Evolutionary conservation across 2,888 invertebrate genomes (phyloP).

Genomic region (Peribatodes rhomboidaria): DNA sequence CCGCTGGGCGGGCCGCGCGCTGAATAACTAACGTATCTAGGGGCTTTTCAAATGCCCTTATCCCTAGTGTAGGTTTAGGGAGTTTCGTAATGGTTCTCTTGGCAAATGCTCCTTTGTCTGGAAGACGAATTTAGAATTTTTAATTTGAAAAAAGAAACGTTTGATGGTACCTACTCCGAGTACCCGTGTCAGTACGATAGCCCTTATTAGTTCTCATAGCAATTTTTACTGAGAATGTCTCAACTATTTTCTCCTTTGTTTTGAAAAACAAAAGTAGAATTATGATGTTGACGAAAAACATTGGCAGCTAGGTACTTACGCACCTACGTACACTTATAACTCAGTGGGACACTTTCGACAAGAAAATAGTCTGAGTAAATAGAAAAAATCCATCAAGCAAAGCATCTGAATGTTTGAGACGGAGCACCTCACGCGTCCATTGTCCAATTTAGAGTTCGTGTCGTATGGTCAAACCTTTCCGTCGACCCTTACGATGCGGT

Average conservation of each 20-base stretch:
- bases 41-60: constrained; percentile 74
- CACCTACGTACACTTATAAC: neutral
- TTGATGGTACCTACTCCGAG: neutral
- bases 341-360: neutral
- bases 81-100: constrained; percentile 45
- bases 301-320: neutral
- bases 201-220: no score
- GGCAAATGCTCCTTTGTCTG: constrained; percentile 8
- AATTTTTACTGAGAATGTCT: no score
- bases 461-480: constrained; percentile 79
- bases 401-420: constrained; percentile 4
- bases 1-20: constrained; percentile 71
- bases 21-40: constrained; percentile 82
- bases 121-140: constrained; percentile 7
- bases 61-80: constrained; percentile 56
- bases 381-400: neutral
- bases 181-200: no score
- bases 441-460: constrained; percentile 62
- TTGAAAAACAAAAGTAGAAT: no score
- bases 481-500: constrained; percentile 79
- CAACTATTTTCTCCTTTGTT: no score
- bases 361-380: neutral
- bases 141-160: neutral
- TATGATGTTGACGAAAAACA: no score
- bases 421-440: constrained; percentile 44